Evolutionary conservation across 1,140 invertebrate genomes (phyloP).

Genomic region (Apis dorsata): DNA sequence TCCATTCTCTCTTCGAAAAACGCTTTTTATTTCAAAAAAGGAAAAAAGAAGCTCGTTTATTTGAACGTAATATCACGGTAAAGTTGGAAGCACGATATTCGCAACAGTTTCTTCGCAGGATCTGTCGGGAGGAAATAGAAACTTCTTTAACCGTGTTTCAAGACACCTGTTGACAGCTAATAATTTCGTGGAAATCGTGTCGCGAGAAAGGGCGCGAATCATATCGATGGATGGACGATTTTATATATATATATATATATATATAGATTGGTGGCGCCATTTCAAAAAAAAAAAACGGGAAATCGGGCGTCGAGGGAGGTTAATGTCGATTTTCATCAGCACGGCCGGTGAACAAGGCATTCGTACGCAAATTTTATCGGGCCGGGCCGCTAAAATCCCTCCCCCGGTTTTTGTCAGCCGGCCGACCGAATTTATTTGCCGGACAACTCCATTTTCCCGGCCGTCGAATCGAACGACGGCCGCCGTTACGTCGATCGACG

Average conservation of each 20-base stretch:
- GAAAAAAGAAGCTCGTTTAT: no score
- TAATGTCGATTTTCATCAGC: slow-evolving; percentile 38
- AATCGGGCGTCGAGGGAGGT: slow-evolving; percentile 14
- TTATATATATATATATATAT: background rate
- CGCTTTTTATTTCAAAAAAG: no score
- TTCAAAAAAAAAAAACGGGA: background rate
- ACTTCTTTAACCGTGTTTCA: no score
- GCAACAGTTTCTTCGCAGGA: no score
- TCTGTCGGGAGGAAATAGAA: no score
- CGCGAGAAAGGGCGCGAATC: background rate
- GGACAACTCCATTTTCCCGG: slow-evolving; percentile 19
- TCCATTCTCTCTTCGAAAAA: background rate
- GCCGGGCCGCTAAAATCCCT: background rate
- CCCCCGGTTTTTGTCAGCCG: slow-evolving; percentile 22
- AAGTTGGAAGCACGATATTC: no score
- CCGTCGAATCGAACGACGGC: background rate
- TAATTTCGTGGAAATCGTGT: slow-evolving; percentile 1
- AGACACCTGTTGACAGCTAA: slow-evolving; percentile 31
- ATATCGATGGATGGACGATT: background rate
- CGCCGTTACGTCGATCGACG: background rate
- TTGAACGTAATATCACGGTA: no score
- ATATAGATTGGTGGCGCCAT: background rate
- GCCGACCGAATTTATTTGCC: slow-evolving; percentile 38
- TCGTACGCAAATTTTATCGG: slow-evolving; percentile 45
- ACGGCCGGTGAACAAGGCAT: slow-evolving; percentile 12